phyloP scores from a whole-genome alignment of 1,140 invertebrate genomes.

The Frieseomelitta varia region DNA sequence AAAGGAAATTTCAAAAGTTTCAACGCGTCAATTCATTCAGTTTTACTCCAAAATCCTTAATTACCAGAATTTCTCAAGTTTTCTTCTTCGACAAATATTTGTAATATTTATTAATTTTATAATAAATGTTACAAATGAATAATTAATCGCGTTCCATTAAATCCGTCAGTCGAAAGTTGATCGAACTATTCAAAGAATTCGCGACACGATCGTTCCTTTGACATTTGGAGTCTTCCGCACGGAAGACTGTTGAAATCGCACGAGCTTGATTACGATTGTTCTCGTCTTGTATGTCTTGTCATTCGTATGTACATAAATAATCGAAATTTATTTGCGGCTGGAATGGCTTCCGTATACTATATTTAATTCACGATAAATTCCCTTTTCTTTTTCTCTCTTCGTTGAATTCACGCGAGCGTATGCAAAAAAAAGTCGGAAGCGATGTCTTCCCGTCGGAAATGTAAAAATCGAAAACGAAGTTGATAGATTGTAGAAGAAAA shows the following conservation, averaged over 20 bases:
- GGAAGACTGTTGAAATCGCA: conserved; percentile 1
- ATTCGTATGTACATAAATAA: conserved; percentile 39
- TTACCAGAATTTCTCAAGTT: too few species aligned
- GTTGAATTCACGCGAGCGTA: neutral
- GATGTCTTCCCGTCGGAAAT: too few species aligned
- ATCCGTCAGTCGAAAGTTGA: too few species aligned
- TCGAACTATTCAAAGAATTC: neutral
- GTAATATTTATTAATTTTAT: too few species aligned
- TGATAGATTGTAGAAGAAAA: neutral
- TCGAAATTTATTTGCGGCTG: neutral
- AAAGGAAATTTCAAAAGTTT: too few species aligned
- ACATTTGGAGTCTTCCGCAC: conserved; percentile 9
- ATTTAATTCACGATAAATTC: neutral
- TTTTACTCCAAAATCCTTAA: too few species aligned
- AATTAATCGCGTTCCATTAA: too few species aligned
- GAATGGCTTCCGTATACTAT: neutral
- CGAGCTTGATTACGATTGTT: conserved; percentile 39
- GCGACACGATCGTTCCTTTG: neutral
- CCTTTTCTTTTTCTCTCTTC: neutral
- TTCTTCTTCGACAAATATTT: too few species aligned
- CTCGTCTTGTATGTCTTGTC: conserved; percentile 30
- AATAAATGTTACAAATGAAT: too few species aligned
- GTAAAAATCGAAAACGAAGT: neutral
- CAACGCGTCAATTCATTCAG: too few species aligned
- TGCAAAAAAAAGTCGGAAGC: neutral